Evolutionary conservation across 2,113 vertebrate genomes (phyloP).

Genomic region (Petroica traversi): DNA sequence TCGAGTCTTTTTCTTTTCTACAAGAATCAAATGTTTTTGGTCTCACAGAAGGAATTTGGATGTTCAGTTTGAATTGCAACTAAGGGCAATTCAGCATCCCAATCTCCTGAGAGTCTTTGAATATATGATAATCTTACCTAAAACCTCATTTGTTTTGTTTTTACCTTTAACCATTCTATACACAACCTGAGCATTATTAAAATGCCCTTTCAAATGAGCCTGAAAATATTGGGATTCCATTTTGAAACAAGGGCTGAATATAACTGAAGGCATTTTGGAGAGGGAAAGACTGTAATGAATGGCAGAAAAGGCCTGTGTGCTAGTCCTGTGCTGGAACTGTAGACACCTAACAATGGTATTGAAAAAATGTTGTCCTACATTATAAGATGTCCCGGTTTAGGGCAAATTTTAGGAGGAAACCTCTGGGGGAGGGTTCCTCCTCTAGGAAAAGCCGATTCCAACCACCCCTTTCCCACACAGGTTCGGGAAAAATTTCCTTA

Average conservation of each 20-base stretch:
- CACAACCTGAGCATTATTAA: not conserved
- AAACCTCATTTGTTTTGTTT: constrained; percentile 35
- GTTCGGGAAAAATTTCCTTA: too few relatives aligned
- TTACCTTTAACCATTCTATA: not conserved
- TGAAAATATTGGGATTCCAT: not conserved
- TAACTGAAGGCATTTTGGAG: not conserved
- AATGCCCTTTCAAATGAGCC: constrained; percentile 12
- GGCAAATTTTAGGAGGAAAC: too few relatives aligned
- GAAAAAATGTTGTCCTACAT: not conserved
- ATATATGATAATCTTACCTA: not conserved
- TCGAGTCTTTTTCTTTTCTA: not conserved
- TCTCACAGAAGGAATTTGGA: not conserved
- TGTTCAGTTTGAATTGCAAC: constrained; percentile 2
- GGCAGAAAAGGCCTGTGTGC: not conserved
- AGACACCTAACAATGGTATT: not conserved
- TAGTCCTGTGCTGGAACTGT: not conserved
- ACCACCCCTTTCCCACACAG: too few relatives aligned
- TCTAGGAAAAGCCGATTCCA: too few relatives aligned
- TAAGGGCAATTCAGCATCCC: not conserved
- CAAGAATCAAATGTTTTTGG: not conserved
- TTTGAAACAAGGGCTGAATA: not conserved
- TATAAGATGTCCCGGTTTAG: too few relatives aligned
- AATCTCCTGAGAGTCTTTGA: not conserved
- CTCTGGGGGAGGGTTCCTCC: too few relatives aligned
- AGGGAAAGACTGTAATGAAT: not conserved